Conservation (phyloP, 2,797 vertebrate species). For the Leontopithecus rosalia region DNA sequence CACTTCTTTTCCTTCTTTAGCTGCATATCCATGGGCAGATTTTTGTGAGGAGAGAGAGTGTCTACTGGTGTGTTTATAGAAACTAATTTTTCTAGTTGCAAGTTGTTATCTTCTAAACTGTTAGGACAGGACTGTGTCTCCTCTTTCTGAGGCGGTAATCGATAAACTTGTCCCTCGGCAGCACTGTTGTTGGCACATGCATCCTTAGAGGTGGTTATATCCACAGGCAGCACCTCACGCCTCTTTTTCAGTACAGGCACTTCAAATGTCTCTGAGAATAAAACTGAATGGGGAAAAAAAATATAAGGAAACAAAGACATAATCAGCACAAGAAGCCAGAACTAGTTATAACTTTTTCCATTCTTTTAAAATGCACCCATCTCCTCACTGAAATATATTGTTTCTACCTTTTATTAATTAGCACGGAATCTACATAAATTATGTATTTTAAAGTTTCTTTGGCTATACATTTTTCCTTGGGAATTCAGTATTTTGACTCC, state of each 20-base stretch:
- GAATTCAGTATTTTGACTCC: background rate
- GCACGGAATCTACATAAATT: background rate
- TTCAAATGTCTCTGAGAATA: constrained; percentile 85
- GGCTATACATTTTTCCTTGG: background rate
- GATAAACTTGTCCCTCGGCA: constrained; percentile 36
- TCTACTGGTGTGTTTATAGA: background rate
- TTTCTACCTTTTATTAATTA: background rate
- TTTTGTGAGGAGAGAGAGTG: constrained; percentile 9
- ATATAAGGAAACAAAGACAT: background rate
- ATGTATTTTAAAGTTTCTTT: background rate
- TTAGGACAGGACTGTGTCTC: constrained; percentile 33
- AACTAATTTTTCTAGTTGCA: constrained; percentile 34
- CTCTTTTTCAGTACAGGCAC: constrained; percentile 84
- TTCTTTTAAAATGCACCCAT: constrained; percentile 33
- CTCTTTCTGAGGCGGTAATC: constrained; percentile 28
- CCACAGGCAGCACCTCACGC: constrained; percentile 90
- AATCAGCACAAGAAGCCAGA: background rate
- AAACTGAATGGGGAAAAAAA: background rate
- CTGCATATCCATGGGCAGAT: background rate
- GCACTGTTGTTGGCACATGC: constrained; percentile 47
- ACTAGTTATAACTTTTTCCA: background rate
- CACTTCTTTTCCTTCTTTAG: constrained; percentile 83
- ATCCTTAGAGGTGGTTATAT: constrained; percentile 58
- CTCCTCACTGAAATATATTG: background rate
- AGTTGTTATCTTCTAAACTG: constrained; percentile 4